Conservation (phyloP, 2,797 vertebrate genomes). For the Sebastes goodei region DNA sequence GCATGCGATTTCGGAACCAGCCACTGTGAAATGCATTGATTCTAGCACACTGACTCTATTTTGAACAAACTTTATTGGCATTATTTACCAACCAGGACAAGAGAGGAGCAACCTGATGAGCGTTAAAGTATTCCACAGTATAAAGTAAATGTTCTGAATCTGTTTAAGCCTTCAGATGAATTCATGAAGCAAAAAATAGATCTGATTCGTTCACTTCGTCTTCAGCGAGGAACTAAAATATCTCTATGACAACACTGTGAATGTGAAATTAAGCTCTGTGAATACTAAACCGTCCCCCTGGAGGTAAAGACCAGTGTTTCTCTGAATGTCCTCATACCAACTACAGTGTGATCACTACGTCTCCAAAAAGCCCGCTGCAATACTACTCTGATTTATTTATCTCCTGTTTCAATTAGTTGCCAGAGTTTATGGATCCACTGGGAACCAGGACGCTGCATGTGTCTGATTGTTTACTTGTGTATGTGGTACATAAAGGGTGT, state of each 20-base stretch:
- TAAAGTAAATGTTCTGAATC: neutral
- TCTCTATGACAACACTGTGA: slow-evolving; percentile 11
- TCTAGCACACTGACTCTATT: neutral
- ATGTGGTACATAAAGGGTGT: neutral
- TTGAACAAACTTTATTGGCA: neutral
- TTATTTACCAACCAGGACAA: neutral
- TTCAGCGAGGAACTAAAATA: neutral
- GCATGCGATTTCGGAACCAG: fast-evolving
- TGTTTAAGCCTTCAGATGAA: neutral
- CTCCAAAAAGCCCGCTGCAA: neutral
- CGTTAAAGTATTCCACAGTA: neutral
- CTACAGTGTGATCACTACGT: neutral
- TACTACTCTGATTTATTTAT: slow-evolving; percentile 33
- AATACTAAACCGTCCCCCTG: neutral
- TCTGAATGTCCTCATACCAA: neutral
- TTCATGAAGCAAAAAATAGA: slow-evolving; percentile 25
- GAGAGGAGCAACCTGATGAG: neutral
- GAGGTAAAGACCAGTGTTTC: neutral
- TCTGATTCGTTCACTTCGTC: neutral
- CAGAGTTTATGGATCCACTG: slow-evolving; percentile 56
- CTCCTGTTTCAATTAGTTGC: slow-evolving; percentile 60
- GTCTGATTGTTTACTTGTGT: slow-evolving; percentile 8
- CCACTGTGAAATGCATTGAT: neutral
- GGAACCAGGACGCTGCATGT: slow-evolving; percentile 29
- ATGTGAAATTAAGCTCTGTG: slow-evolving; percentile 18